A percentile compares a stretch with the other conserved stretches of the same genome.
Evolutionary conservation across 2,888 invertebrate genomes (phyloP).

Genomic region (Thereva unica): DNA sequence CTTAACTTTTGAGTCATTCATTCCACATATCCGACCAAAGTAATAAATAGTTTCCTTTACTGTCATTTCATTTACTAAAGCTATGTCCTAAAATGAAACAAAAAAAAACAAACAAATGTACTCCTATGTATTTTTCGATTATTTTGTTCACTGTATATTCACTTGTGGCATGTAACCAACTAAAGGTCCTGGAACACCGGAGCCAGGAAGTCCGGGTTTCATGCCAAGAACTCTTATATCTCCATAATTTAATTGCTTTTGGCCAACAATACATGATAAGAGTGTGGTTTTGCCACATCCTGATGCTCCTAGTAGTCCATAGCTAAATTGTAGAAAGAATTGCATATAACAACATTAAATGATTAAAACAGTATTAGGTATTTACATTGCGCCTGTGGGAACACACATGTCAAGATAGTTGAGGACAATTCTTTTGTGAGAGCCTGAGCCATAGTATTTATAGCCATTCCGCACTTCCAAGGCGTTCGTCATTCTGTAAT

Average conservation of each 20-base stretch:
- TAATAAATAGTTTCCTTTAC: slow-evolving; percentile 83
- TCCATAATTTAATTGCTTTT: slow-evolving; percentile 73
- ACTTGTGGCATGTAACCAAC: slow-evolving; percentile 90
- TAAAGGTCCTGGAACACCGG: slow-evolving; percentile 69
- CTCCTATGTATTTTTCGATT: not conserved
- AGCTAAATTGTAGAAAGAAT: slow-evolving; percentile 60
- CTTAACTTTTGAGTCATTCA: slow-evolving; percentile 67
- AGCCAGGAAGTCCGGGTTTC: slow-evolving; percentile 68
- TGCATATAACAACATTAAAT: slow-evolving; percentile 15
- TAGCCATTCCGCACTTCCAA: slow-evolving; percentile 70
- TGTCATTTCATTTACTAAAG: slow-evolving; percentile 77
- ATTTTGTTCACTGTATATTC: slow-evolving; percentile 2
- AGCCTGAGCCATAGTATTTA: slow-evolving; percentile 68
- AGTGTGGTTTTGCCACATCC: slow-evolving; percentile 91
- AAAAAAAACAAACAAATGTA: slow-evolving; percentile 11
- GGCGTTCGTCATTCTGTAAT: slow-evolving; percentile 57
- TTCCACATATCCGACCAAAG: slow-evolving; percentile 84
- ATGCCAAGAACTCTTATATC: slow-evolving; percentile 76
- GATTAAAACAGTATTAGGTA: slow-evolving; percentile 45
- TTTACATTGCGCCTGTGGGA: slow-evolving; percentile 77
- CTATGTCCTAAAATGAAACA: slow-evolving; percentile 69
- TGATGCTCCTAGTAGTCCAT: slow-evolving; percentile 85
- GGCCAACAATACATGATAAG: slow-evolving; percentile 81
- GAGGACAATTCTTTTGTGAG: slow-evolving; percentile 65
- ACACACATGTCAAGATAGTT: slow-evolving; percentile 75